phyloP scores from a whole-genome alignment of 2,888 invertebrate genomes.

The Drosophila pegasa region DNA sequence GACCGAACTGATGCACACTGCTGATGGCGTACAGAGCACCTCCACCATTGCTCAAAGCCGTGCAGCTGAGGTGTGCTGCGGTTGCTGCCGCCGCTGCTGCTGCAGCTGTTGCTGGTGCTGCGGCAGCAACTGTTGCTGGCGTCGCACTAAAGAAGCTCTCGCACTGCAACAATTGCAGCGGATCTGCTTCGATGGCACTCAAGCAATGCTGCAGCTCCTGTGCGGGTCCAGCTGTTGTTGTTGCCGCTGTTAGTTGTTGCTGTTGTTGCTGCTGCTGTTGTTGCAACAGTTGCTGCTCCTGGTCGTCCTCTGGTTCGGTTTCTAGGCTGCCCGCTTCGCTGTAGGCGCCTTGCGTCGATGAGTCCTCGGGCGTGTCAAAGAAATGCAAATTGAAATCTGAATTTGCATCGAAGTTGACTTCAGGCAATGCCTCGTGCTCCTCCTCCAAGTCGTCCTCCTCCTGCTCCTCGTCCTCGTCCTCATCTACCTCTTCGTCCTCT shows the following conservation, averaged over 20 bases:
- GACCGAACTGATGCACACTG: slow-evolving; percentile 83
- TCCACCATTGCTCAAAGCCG: slow-evolving; percentile 83
- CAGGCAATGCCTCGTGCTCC: slow-evolving; percentile 80
- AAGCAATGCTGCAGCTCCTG: slow-evolving; percentile 62
- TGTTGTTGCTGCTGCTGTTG: slow-evolving; percentile 33
- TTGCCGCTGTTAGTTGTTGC: slow-evolving; percentile 24
- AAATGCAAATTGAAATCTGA: slow-evolving; percentile 93
- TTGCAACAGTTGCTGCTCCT: slow-evolving; percentile 24
- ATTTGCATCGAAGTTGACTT: slow-evolving; percentile 90
- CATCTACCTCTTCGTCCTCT: slow-evolving; percentile 19
- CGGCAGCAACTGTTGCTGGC: slow-evolving; percentile 34
- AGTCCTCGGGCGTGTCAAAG: slow-evolving; percentile 90
- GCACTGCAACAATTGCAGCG: slow-evolving; percentile 73
- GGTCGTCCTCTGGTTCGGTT: slow-evolving; percentile 79
- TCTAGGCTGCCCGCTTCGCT: slow-evolving; percentile 88
- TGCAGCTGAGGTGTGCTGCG: slow-evolving; percentile 62
- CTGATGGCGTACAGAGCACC: slow-evolving; percentile 83
- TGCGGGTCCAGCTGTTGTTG: slow-evolving; percentile 27
- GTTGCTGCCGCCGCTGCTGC: slow-evolving; percentile 45
- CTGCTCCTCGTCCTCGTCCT: slow-evolving; percentile 8
- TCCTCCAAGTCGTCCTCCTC: slow-evolving; percentile 57
- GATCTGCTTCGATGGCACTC: slow-evolving; percentile 76
- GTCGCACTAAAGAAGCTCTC: slow-evolving; percentile 57
- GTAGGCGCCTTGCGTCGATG: slow-evolving; percentile 88
- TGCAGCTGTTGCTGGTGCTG: slow-evolving; percentile 41